Percentiles rank a stretch among this genome's conserved stretches.
phyloP scores from a whole-genome alignment of 2,113 vertebrate species.

The Neoarius graeffei region DNA sequence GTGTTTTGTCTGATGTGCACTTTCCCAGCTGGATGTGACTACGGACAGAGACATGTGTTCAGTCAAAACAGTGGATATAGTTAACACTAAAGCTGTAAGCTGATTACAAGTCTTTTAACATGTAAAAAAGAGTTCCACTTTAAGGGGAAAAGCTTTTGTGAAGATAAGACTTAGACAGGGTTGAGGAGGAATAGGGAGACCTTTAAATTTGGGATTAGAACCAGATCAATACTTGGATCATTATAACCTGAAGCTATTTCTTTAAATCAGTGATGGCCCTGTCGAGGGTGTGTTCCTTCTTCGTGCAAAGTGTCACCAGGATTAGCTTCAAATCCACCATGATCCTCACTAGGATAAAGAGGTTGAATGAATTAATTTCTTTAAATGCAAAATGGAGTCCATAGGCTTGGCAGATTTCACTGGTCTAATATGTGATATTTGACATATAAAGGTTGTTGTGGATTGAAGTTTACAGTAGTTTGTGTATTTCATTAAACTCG shows the following conservation, averaged over 20 bases:
- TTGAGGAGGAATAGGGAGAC: not conserved
- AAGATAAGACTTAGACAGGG: constrained; percentile 58
- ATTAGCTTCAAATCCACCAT: not conserved
- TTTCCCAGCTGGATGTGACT: constrained; percentile 15
- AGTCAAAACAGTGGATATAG: constrained; percentile 31
- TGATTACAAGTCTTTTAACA: constrained; percentile 63
- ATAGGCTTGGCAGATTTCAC: constrained; percentile 65
- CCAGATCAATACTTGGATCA: constrained; percentile 64
- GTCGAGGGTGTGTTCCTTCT: not conserved
- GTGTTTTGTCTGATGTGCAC: not conserved
- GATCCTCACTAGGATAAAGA: not conserved
- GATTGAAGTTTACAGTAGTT: constrained; percentile 53
- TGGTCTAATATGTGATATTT: constrained; percentile 64
- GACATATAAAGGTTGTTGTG: constrained; percentile 54
- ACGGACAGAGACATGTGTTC: constrained; percentile 20
- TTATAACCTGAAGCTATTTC: constrained; percentile 57
- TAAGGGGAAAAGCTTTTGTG: constrained; percentile 52
- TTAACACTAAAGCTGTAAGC: constrained; percentile 53
- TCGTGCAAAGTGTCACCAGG: not conserved
- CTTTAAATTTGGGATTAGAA: constrained; percentile 60
- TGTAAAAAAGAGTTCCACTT: constrained; percentile 58
- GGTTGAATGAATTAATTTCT: constrained; percentile 58
- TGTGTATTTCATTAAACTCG: not conserved
- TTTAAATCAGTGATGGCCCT: not conserved
- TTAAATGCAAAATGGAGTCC: constrained; percentile 61